A percentile compares a stretch with the other conserved stretches of the same genome.
These are phyloP conservation scores for Pelecanoides urinatrix DNA, from an alignment of 2,113 vertebrate species.

Conservation along the genomic window DNA sequence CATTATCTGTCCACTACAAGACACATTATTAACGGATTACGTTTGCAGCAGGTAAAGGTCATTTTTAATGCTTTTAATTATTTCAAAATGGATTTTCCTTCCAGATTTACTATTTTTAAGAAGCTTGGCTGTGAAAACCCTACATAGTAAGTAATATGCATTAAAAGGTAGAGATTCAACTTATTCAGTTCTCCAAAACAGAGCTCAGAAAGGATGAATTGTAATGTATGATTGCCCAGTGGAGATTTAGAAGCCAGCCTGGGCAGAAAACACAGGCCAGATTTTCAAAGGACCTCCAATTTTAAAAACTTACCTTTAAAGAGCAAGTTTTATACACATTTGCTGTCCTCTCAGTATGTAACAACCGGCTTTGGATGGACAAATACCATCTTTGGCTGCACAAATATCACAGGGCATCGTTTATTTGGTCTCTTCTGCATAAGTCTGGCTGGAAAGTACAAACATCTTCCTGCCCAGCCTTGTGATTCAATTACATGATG, in stretches of 20 bases:
- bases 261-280: neutral
- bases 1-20: slow-evolving; percentile 67
- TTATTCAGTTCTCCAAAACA: neutral
- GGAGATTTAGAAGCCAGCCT: neutral
- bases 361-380: neutral
- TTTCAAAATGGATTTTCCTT: slow-evolving; percentile 66
- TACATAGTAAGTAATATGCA: neutral
- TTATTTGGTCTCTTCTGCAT: neutral
- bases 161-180: neutral
- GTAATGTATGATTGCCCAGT: neutral
- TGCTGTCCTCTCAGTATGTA: neutral
- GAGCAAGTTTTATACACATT: neutral
- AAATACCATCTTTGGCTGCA: neutral
- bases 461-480: neutral
- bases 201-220: neutral
- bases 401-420: neutral
- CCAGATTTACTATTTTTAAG: slow-evolving; percentile 54
- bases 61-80: slow-evolving; percentile 72
- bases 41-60: slow-evolving; percentile 73
- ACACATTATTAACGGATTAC: slow-evolving; percentile 72
- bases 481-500: accelerated
- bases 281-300: neutral
- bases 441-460: neutral
- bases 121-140: slow-evolving; percentile 1
- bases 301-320: neutral